Conservation (phyloP, 1,140 invertebrate species). For the Tetramorium alpestre region DNA sequence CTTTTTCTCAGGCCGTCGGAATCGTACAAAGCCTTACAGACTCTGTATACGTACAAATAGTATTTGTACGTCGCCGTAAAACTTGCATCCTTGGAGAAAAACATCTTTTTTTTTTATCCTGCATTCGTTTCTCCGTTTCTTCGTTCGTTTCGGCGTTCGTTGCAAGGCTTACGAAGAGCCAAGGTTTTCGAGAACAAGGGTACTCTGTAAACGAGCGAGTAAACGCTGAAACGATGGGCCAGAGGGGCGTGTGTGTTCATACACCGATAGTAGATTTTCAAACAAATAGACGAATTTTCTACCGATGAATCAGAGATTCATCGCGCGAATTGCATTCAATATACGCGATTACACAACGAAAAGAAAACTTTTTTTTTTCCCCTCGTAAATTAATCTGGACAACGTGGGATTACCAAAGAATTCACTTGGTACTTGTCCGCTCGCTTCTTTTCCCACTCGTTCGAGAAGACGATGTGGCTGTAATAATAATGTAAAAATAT, state of each 20-base stretch:
- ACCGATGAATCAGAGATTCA: slow-evolving; percentile 1
- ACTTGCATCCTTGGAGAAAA: not conserved
- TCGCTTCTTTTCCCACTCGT: not conserved
- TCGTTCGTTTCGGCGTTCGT: not conserved
- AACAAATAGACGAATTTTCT: slow-evolving; percentile 16
- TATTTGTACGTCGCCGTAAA: not conserved
- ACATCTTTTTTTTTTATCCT: not conserved
- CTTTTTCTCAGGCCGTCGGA: not conserved
- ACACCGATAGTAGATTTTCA: slow-evolving; percentile 4
- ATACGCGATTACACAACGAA: not conserved
- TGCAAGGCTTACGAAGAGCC: not conserved
- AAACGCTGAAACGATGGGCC: not conserved
- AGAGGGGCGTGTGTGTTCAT: not conserved
- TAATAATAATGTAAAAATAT: not conserved
- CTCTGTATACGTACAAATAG: not conserved
- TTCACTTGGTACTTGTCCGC: not conserved
- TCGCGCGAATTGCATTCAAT: not conserved
- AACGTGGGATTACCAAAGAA: not conserved
- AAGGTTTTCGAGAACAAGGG: slow-evolving; percentile 18
- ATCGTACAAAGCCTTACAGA: not conserved
- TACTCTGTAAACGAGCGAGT: slow-evolving; percentile 17
- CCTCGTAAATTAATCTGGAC: not conserved
- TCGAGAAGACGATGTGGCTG: not conserved
- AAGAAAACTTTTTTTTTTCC: not conserved
- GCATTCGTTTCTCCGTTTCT: not conserved